These are phyloP conservation scores for Etheostoma spectabile DNA, from an alignment of 2,113 vertebrate species.

Conservation along the genomic window DNA sequence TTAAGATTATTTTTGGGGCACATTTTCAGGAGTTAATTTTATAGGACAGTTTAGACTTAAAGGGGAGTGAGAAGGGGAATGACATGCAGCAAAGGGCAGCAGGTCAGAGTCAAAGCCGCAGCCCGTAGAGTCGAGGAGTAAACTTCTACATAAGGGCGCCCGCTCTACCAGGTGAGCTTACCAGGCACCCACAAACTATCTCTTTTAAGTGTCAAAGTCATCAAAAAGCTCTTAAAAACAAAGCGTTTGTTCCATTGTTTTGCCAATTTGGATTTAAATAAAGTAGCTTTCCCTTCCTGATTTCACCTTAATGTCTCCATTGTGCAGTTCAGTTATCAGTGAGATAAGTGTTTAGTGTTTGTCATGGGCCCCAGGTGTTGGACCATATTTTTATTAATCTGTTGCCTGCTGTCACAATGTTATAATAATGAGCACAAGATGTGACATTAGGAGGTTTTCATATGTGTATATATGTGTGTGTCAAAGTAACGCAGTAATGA, in stretches of 20 bases:
- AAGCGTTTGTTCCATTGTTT: background rate
- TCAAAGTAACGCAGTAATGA: slow-evolving; percentile 60
- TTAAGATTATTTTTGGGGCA: no score
- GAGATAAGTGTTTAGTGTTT: slow-evolving; percentile 16
- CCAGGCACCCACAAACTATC: no score
- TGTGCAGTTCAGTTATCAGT: slow-evolving; percentile 20
- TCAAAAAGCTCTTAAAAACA: background rate
- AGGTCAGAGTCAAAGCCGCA: no score
- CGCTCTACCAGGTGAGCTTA: no score
- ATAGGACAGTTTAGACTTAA: no score
- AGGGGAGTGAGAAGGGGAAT: no score
- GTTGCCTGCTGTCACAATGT: slow-evolving; percentile 65
- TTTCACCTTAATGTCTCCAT: background rate
- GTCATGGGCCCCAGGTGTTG: slow-evolving; percentile 51
- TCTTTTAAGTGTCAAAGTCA: background rate
- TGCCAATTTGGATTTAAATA: background rate
- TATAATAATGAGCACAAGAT: slow-evolving; percentile 71
- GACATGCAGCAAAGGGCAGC: no score
- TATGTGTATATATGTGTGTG: slow-evolving; percentile 15
- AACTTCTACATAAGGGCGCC: no score
- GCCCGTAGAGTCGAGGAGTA: no score
- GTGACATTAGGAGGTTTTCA: slow-evolving; percentile 47
- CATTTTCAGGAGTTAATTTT: no score
- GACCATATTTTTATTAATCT: slow-evolving; percentile 64
- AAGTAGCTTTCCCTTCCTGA: background rate